A percentile compares a stretch with the other conserved stretches of the same genome.
These are phyloP conservation scores for Drosophila mercatorum DNA, from an alignment of 2,888 invertebrate species.

Conservation along the genomic window DNA sequence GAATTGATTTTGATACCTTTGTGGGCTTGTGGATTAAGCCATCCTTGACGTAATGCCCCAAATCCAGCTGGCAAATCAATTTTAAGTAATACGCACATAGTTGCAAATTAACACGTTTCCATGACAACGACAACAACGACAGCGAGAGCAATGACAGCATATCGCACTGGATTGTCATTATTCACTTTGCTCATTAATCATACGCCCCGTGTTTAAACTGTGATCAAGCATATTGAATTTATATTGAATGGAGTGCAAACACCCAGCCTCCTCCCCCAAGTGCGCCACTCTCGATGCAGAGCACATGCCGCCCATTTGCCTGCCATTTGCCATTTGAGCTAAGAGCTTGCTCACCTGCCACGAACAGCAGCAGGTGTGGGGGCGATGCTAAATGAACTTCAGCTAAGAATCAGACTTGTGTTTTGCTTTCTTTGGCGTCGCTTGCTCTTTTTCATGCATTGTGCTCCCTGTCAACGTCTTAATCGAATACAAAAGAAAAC, in stretches of 20 bases:
- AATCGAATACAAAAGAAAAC: constrained; percentile 5
- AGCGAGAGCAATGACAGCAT: background rate
- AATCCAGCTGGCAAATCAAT: constrained; percentile 19
- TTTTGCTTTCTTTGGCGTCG: constrained; percentile 21
- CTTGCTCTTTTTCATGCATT: constrained; percentile 6
- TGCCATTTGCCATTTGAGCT: background rate
- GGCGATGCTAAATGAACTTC: constrained; percentile 20
- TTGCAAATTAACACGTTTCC: constrained; percentile 46
- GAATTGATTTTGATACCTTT: constrained; percentile 33
- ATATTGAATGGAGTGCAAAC: constrained; percentile 58
- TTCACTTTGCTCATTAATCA: constrained; percentile 61
- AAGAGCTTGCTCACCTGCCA: constrained; percentile 28
- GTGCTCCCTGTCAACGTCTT: constrained; percentile 1
- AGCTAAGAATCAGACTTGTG: constrained; percentile 4
- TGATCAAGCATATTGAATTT: constrained; percentile 42
- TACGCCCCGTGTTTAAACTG: constrained; percentile 55
- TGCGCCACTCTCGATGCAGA: constrained; percentile 15
- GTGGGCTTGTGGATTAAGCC: constrained; percentile 11
- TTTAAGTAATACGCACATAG: constrained; percentile 18
- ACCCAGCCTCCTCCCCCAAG: constrained; percentile 10
- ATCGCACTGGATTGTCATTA: constrained; percentile 16
- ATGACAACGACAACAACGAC: constrained; percentile 17
- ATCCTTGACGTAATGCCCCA: constrained; percentile 20
- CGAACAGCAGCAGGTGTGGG: constrained; percentile 4
- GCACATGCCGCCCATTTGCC: constrained; percentile 2